Conservation (phyloP, 1,140 invertebrate species). For the Euwallacea similis region DNA sequence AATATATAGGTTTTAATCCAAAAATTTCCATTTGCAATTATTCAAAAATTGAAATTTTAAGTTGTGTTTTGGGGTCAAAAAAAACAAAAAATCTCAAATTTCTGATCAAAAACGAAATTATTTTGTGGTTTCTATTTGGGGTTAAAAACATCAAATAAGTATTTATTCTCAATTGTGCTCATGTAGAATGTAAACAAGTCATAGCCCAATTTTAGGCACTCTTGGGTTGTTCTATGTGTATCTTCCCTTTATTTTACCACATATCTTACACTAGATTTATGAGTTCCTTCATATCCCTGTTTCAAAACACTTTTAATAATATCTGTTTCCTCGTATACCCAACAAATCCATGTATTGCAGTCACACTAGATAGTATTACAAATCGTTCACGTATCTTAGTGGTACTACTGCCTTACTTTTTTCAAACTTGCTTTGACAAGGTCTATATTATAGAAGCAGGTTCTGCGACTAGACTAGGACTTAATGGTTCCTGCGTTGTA, state of each 20-base stretch:
- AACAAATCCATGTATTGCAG: not conserved
- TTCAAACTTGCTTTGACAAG: constrained; percentile 6
- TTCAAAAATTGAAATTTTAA: no score
- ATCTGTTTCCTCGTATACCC: no score
- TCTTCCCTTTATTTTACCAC: not conserved
- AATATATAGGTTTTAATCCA: no score
- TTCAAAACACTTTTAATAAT: no score
- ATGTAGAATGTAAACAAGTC: not conserved
- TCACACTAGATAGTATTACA: constrained; percentile 18
- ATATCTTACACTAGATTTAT: not conserved
- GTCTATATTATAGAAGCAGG: constrained; percentile 20
- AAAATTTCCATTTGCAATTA: no score
- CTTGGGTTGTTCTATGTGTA: not conserved
- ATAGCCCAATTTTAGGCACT: not conserved
- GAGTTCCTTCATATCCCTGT: no score
- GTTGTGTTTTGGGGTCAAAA: no score
- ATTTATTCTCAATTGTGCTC: not conserved
- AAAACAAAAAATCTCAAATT: no score
- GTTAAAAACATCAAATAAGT: no score
- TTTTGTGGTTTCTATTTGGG: no score
- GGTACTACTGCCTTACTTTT: constrained; percentile 29
- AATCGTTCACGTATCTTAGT: constrained; percentile 14
- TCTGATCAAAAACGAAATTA: no score
- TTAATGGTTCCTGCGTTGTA: constrained; percentile 18
- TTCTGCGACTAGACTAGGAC: constrained; percentile 20